Conservation (phyloP, 2,888 invertebrate genomes). For the Lobophora halterata region DNA sequence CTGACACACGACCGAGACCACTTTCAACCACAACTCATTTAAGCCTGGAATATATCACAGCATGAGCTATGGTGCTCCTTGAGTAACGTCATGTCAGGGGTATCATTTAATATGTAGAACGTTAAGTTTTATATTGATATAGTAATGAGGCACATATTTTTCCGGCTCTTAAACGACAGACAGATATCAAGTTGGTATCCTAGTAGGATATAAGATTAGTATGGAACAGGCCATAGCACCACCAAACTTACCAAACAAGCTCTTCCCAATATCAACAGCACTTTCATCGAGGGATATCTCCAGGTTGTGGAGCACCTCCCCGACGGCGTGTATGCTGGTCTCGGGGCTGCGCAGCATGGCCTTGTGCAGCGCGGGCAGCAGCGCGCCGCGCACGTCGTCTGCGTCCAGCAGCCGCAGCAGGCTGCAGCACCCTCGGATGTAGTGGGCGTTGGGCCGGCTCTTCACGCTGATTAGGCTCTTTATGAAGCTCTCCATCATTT, state of each 20-base stretch:
- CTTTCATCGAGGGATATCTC: slow-evolving; percentile 89
- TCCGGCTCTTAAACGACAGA: no score
- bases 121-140: no score
- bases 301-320: slow-evolving; percentile 86
- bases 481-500: slow-evolving; percentile 85
- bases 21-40: no score
- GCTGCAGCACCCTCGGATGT: slow-evolving; percentile 84
- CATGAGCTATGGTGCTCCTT: no score
- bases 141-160: no score
- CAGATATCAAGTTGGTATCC: no score
- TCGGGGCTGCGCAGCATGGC: slow-evolving; percentile 97
- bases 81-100: no score
- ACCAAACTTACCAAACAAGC: slow-evolving; percentile 83
- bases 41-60: no score
- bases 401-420: slow-evolving; percentile 83
- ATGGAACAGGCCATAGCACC: no score
- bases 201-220: no score
- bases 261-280: slow-evolving; percentile 89
- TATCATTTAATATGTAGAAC: no score
- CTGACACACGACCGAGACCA: slow-evolving; percentile 66
- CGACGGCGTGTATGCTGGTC: slow-evolving; percentile 90
- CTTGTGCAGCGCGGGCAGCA: slow-evolving; percentile 94
- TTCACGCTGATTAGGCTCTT: slow-evolving; percentile 90
- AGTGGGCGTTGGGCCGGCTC: slow-evolving; percentile 84
- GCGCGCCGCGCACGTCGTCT: slow-evolving; percentile 85